These are phyloP conservation scores for Diploscapter pachys DNA, from an alignment of 1,140 invertebrate genomes.

Conservation along the genomic window DNA sequence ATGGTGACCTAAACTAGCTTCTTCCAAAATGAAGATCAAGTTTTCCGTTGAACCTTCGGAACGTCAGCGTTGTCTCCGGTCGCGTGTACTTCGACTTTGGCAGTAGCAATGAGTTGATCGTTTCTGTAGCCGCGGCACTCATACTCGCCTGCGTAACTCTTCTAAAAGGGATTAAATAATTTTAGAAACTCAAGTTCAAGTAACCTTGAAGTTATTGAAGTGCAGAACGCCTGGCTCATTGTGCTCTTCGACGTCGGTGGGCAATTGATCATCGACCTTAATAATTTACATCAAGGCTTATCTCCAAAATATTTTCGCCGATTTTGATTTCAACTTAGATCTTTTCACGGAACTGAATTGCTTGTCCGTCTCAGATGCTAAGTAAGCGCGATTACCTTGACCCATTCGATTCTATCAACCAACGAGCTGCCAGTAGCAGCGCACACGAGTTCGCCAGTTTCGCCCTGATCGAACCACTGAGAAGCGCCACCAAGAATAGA, in stretches of 20 bases:
- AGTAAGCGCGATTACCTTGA: slow-evolving; percentile 6
- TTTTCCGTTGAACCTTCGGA: slow-evolving; percentile 1
- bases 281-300: slow-evolving; percentile 1
- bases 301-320: too few relatives aligned
- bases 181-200: neutral
- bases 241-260: slow-evolving; percentile 51
- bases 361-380: too few relatives aligned
- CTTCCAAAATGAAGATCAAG: neutral
- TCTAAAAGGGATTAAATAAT: slow-evolving; percentile 32
- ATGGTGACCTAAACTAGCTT: slow-evolving; percentile 48
- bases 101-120: slow-evolving; percentile 50
- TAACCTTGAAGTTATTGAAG: slow-evolving; percentile 54
- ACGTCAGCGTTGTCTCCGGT: slow-evolving; percentile 41
- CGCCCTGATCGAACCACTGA: slow-evolving; percentile 52
- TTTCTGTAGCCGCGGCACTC: slow-evolving; percentile 56
- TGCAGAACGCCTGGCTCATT: slow-evolving; percentile 54
- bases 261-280: slow-evolving; percentile 34
- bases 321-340: too few relatives aligned
- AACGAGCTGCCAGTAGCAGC: slow-evolving; percentile 51
- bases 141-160: slow-evolving; percentile 53
- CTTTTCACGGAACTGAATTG: too few relatives aligned
- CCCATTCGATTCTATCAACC: slow-evolving; percentile 54
- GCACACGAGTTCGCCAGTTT: slow-evolving; percentile 52
- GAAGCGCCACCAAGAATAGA: slow-evolving; percentile 52
- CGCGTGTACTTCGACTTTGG: slow-evolving; percentile 44